These are phyloP conservation scores for Lanistes nyassanus DNA, from an alignment of 1,140 invertebrate genomes.

Conservation along the genomic window DNA sequence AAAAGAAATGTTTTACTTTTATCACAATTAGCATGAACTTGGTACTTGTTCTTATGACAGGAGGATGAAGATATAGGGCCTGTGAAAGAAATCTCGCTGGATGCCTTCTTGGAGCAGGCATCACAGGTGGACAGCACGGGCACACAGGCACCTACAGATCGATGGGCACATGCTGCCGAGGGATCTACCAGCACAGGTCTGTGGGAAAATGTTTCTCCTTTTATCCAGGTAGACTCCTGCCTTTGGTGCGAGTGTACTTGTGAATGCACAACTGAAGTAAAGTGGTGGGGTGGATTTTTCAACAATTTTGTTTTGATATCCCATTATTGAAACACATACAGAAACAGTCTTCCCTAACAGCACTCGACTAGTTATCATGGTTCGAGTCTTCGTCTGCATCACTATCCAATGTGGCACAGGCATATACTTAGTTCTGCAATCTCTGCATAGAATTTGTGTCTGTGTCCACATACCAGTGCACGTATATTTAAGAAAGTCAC, in stretches of 20 bases:
- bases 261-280: too few relatives aligned
- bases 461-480: background rate
- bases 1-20: too few relatives aligned
- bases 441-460: background rate
- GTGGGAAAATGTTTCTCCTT: background rate
- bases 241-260: background rate
- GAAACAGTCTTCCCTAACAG: too few relatives aligned
- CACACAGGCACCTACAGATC: slow-evolving; percentile 38
- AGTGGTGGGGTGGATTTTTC: background rate
- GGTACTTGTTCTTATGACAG: background rate
- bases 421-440: too few relatives aligned
- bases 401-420: too few relatives aligned
- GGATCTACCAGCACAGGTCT: too few relatives aligned
- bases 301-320: background rate
- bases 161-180: background rate
- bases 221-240: background rate
- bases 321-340: too few relatives aligned
- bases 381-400: too few relatives aligned
- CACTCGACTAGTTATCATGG: too few relatives aligned
- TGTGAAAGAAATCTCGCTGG: slow-evolving; percentile 58
- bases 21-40: too few relatives aligned
- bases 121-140: slow-evolving; percentile 48
- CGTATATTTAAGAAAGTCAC: background rate
- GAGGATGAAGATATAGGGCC: slow-evolving; percentile 69
- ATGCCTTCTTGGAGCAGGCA: slow-evolving; percentile 40